Conservation (phyloP, 2,888 invertebrate genomes). For the Sericinus montela region DNA sequence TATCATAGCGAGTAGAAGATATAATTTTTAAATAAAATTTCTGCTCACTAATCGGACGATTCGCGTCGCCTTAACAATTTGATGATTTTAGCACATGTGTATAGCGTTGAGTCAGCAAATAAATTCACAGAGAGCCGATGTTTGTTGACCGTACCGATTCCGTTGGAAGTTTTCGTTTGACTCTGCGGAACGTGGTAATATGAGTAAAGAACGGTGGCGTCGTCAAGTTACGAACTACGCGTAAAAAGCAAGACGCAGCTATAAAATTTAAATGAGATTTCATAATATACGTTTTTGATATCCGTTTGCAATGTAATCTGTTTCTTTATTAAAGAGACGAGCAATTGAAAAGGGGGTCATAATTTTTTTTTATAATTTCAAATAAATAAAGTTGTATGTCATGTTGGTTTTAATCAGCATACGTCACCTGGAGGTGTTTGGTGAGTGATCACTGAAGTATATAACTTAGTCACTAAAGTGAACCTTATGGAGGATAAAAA, state of each 20-base stretch:
- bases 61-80: neutral
- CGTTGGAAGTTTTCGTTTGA: conserved; percentile 16
- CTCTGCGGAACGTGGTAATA: conserved; percentile 12
- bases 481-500: no score
- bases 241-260: neutral
- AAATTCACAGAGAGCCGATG: neutral
- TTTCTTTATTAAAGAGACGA: neutral
- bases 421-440: no score
- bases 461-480: no score
- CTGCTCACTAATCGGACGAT: neutral
- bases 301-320: neutral
- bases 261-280: no score
- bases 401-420: no score
- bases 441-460: no score
- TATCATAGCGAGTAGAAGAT: neutral
- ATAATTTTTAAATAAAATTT: neutral
- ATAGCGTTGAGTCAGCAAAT: conserved; percentile 7
- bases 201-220: conserved; percentile 2
- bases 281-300: neutral
- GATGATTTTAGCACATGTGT: conserved; percentile 10
- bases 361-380: no score
- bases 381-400: no score
- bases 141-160: conserved; percentile 18
- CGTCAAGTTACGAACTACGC: conserved; percentile 8
- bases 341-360: no score